Evolutionary conservation across 2,888 invertebrate species (phyloP).

Genomic region (Hydrotaea cyrtoneurina): DNA sequence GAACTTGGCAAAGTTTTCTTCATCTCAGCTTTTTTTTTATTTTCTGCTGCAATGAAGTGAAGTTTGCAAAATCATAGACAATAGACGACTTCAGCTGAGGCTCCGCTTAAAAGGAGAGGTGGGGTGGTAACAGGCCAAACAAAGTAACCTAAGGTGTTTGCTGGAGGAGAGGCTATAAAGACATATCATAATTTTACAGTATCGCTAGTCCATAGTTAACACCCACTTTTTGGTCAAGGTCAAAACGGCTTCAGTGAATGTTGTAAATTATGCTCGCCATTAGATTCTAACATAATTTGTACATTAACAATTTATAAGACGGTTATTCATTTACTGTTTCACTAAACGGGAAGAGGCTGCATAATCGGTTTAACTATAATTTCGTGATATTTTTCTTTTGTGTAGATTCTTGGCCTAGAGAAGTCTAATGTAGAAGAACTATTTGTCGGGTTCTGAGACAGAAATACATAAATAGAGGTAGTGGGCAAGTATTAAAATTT

Average conservation of each 20-base stretch:
- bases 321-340: no score
- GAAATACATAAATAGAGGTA: no score
- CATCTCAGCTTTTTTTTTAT: not conserved
- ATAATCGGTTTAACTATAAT: no score
- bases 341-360: no score
- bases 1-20: not conserved
- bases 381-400: no score
- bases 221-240: constrained; percentile 64
- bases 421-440: no score
- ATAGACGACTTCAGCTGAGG: not conserved
- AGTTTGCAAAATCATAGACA: constrained; percentile 60
- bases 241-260: constrained; percentile 14
- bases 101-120: not conserved
- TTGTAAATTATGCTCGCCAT: not conserved
- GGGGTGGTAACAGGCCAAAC: not conserved
- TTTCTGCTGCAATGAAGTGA: constrained; percentile 39
- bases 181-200: constrained; percentile 7
- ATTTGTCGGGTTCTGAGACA: no score
- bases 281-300: not conserved
- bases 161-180: constrained; percentile 1
- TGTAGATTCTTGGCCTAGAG: no score
- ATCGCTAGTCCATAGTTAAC: constrained; percentile 52
- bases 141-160: not conserved
- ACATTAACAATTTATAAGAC: no score
- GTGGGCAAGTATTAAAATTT: no score